Evolutionary conservation across 2,888 invertebrate species (phyloP).

Genomic region (Polymixis flavicincta): DNA sequence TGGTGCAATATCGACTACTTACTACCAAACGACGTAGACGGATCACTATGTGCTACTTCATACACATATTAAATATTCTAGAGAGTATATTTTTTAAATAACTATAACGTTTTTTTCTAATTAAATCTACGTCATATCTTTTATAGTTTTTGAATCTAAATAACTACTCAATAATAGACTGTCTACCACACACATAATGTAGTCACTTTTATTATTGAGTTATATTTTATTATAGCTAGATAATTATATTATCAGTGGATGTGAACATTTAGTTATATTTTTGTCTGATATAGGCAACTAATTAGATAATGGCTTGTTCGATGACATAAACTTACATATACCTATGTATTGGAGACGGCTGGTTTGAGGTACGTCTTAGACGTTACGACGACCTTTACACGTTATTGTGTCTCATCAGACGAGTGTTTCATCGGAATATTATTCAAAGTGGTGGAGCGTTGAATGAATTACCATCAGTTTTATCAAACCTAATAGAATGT

Average conservation of each 20-base stretch:
- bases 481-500: neutral
- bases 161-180: slow-evolving; percentile 48
- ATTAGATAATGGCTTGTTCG: slow-evolving; percentile 39
- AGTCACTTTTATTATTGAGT: slow-evolving; percentile 47
- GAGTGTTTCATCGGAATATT: neutral
- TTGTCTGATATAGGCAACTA: slow-evolving; percentile 24
- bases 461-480: neutral
- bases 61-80: slow-evolving; percentile 54
- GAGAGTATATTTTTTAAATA: slow-evolving; percentile 39
- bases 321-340: slow-evolving; percentile 41
- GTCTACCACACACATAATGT: slow-evolving; percentile 2
- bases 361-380: neutral
- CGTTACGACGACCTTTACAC: neutral
- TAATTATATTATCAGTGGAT: slow-evolving; percentile 52
- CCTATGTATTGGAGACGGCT: slow-evolving; percentile 5
- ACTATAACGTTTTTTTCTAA: slow-evolving; percentile 25
- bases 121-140: slow-evolving; percentile 40
- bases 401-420: neutral
- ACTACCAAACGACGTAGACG: slow-evolving; percentile 62
- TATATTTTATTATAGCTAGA: slow-evolving; percentile 44
- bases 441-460: neutral
- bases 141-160: slow-evolving; percentile 22
- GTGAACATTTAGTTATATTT: slow-evolving; percentile 51
- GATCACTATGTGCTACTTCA: slow-evolving; percentile 61
- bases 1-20: slow-evolving; percentile 70